Percentiles rank a stretch among this genome's conserved stretches.
phyloP scores from a whole-genome alignment of 2,888 invertebrate genomes.

The Melinaea marsaeus region DNA sequence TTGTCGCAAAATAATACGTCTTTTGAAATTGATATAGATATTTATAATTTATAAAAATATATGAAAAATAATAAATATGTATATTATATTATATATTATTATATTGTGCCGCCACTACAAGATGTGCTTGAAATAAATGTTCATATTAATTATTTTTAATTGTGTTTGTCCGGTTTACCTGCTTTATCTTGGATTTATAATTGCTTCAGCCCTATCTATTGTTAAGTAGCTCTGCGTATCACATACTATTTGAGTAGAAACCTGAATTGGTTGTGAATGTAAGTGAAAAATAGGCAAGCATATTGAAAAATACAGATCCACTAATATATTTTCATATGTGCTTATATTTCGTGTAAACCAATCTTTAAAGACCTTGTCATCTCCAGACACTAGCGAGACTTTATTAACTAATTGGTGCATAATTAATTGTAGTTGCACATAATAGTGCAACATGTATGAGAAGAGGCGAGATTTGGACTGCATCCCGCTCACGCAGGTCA shows the following conservation, averaged over 20 bases:
- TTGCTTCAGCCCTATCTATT: background rate
- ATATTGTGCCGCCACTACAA: too few species aligned
- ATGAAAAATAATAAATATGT: too few species aligned
- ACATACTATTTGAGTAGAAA: too few species aligned
- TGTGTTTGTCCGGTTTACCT: background rate
- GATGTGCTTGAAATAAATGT: background rate
- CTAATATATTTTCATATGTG: background rate
- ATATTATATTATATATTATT: too few species aligned
- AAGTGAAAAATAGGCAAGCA: too few species aligned
- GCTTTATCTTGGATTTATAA: background rate
- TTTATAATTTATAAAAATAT: too few species aligned
- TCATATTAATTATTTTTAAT: conserved; percentile 2
- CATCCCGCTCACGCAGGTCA: conserved; percentile 64
- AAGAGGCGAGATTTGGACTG: conserved; percentile 49
- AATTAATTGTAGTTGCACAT: conserved; percentile 36
- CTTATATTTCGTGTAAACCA: background rate
- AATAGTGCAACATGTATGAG: conserved; percentile 41
- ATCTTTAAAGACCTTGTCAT: background rate
- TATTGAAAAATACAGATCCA: too few species aligned
- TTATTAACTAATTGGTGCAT: conserved; percentile 34
- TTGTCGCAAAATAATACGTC: too few species aligned
- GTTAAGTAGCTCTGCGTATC: too few species aligned
- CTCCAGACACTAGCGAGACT: conserved; percentile 42
- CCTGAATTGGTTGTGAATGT: too few species aligned
- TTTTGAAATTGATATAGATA: too few species aligned